These are phyloP conservation scores for Vulpes vulpes DNA, from an alignment of 2,113 vertebrate species.

Conservation along the genomic window DNA sequence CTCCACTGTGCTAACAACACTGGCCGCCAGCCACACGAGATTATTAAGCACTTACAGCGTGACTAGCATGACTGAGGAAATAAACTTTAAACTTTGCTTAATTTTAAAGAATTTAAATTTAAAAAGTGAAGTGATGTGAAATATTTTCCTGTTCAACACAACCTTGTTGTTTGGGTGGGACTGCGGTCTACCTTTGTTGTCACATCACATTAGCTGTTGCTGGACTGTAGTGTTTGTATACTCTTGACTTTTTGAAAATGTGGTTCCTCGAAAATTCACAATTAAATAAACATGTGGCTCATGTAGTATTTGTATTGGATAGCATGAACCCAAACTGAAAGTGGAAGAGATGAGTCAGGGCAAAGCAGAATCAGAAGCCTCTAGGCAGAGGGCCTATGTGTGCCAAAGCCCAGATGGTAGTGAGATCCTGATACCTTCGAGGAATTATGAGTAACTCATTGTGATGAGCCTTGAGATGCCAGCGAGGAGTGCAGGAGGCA, in stretches of 20 bases:
- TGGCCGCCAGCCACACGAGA: not conserved
- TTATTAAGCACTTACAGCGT: not conserved
- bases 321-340: not conserved
- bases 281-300: not conserved
- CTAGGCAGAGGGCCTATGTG: not conserved
- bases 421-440: not conserved
- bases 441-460: not conserved
- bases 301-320: not conserved
- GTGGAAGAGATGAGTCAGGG: not conserved
- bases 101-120: not conserved
- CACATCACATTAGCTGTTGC: not conserved
- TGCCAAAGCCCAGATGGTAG: not conserved
- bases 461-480: not conserved
- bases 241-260: not conserved
- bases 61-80: not conserved
- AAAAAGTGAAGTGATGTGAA: not conserved
- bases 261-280: not conserved
- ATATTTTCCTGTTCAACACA: not conserved
- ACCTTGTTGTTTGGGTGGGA: not conserved
- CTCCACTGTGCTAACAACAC: not conserved
- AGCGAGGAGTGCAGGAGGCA: fast-evolving
- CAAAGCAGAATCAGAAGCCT: not conserved
- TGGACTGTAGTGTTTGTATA: not conserved
- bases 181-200: not conserved
- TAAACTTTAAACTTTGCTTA: not conserved